Evolutionary conservation across 2,888 invertebrate species (phyloP), one percentile per base, ranked within the genome.

Genomic region (Catocala fraxini): DNA sequence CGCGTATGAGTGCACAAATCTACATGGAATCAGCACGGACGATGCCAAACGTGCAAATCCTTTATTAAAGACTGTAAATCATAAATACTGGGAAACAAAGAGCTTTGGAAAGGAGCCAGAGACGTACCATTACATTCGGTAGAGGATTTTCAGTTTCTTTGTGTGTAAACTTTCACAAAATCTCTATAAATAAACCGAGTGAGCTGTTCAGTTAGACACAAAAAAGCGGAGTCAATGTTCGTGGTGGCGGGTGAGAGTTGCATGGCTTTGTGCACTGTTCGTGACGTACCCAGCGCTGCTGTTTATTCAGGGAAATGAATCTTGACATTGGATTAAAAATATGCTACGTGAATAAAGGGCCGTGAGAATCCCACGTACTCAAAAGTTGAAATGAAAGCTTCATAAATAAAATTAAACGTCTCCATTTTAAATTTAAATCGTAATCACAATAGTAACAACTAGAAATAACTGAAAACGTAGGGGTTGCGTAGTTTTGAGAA

Each of bases 21-120:
- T 60, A 59, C 70, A 63, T 53, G 52, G 41, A 59, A 51, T 67
- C 56, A 64, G 60, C 47, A 69, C 60, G 13, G 9, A 35, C n/a
- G 15, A 46, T 54, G 62, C 25, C 25, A 63, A 58, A 54, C 34
- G 45, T 62, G 59, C 59, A 57, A 67, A 65, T 63, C 63, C 68
- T 66, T 65, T 65, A 69, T 9, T 81, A 84, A 84, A 69, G 75
- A 71, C 68, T 56, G 65, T 82, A 86, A 88, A 87, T 89, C 89
- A 88, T 86, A 87, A 77, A 73, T 72, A 70, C 76, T 41, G 58
- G 81, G 83, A 81, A 89, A 91, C 91, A 92, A 92, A 92, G 91
- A 88, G 75, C 65, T 56, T 75, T 92, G 92, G 92, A 87, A 55
- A 39, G 5, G 11, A 41, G 90, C 92, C 92, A 90, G 86, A 54